Evolutionary conservation across 1,140 invertebrate genomes (phyloP), one percentile per base, ranked within the genome.

Genomic region (Solenopsis fugax): DNA sequence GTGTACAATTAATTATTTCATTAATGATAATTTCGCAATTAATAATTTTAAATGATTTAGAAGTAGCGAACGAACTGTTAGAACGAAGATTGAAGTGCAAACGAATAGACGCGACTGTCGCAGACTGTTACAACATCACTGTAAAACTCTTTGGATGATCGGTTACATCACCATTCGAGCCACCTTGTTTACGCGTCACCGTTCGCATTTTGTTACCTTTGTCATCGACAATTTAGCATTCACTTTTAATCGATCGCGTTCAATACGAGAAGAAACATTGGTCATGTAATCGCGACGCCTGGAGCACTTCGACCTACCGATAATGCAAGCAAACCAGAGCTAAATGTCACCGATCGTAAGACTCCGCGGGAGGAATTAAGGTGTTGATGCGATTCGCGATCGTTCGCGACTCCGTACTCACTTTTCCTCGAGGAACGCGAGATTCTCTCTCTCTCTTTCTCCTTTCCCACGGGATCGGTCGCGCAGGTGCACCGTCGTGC

Each of bases 381-480:
- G 29, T 9, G n/a, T n/a, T n/a, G n/a, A n/a, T n/a, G 54, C 37
- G 29, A 60, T n/a, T 50, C 41, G 24, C 52, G 71, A 41, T 54
- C n/a, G n/a, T 45, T 10, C 62, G 62, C 34, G 50, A 2, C 29
- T 29, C 29, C 29, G 29, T 85, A 85, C 82, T 85, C 82, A 85
- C 71, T 65, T 85, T 24, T 54, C 54, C n/a, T n/a, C 12, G 29
- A 9, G 37, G 48, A n/a, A 24, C 29, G 45, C 48, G 29, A 4
- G 2, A 18, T 29, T 7, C 48, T 60, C 48, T 34, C 41, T 48
- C 41, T 41, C 41, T 41, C 7, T 41, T 3, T 41, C 41, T 41
- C 41, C 41, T 60, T n/a, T 48, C 10, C 37, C 45, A 48, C 67
- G 41, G 21, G 54, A 75, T 84, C 69, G 54, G 21, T 73, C 18